Percentiles rank a stretch among this genome's conserved stretches.
Conservation (phyloP, 2,888 invertebrate species). For the Xiphydria camelus region DNA sequence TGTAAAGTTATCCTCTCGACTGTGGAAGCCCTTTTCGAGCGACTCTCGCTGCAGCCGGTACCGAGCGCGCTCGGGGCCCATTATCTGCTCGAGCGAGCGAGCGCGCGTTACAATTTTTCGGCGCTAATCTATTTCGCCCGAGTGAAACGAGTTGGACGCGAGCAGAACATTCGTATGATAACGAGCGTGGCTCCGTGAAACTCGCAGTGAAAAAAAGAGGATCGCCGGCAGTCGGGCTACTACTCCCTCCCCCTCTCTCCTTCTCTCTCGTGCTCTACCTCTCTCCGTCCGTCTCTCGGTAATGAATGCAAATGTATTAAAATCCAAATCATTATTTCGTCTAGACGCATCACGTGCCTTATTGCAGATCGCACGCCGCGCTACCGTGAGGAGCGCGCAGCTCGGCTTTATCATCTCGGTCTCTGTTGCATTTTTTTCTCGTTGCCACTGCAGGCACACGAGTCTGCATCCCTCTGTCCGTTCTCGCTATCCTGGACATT, state of each 20-base stretch:
- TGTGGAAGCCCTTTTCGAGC: too few species aligned
- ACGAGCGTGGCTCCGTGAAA: slow-evolving; percentile 43
- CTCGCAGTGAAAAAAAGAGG: slow-evolving; percentile 15
- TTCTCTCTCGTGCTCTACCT: slow-evolving; percentile 15
- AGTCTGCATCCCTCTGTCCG: too few species aligned
- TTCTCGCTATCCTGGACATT: too few species aligned
- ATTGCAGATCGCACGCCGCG: slow-evolving; percentile 39
- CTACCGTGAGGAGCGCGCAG: neutral
- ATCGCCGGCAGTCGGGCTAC: slow-evolving; percentile 11
- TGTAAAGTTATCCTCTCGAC: too few species aligned
- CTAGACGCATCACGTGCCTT: slow-evolving; percentile 53
- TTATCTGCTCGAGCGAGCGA: too few species aligned
- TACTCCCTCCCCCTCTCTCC: neutral
- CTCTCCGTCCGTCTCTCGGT: slow-evolving; percentile 23
- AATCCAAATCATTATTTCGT: slow-evolving; percentile 56
- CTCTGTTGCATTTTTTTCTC: neutral
- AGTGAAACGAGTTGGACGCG: slow-evolving; percentile 23
- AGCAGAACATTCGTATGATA: slow-evolving; percentile 47
- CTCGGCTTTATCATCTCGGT: neutral
- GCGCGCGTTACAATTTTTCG: slow-evolving; percentile 18
- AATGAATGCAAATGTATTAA: slow-evolving; percentile 55
- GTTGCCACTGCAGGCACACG: too few species aligned
- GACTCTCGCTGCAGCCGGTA: too few species aligned
- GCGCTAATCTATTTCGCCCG: slow-evolving; percentile 27
- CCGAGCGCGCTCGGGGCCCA: too few species aligned